Evolutionary conservation across 2,888 invertebrate genomes (phyloP).

Genomic region (Brenthis ino): DNA sequence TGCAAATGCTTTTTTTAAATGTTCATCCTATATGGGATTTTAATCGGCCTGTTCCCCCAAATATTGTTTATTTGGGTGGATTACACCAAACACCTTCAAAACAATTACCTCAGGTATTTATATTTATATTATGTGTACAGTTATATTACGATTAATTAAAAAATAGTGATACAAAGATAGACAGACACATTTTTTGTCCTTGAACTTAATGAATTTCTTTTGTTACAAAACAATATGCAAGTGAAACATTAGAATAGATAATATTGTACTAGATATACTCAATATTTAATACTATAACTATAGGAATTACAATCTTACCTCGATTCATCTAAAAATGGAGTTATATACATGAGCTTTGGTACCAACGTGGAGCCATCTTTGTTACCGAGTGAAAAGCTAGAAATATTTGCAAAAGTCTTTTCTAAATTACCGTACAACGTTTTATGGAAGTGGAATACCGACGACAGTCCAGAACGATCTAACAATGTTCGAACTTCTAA

Average conservation of each 20-base stretch:
- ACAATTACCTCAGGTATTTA: constrained; percentile 15
- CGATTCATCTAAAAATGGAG: constrained; percentile 51
- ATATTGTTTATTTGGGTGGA: constrained; percentile 65
- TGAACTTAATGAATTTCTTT: too few species aligned
- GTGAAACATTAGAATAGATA: not conserved
- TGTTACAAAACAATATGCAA: too few species aligned
- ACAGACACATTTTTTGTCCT: too few species aligned
- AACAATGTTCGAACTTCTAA: constrained; percentile 52
- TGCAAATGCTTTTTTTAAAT: constrained; percentile 66
- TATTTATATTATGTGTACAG: not conserved
- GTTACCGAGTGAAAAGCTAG: constrained; percentile 44
- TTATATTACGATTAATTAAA: too few species aligned
- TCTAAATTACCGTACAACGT: constrained; percentile 54
- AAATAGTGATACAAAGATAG: too few species aligned
- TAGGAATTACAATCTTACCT: constrained; percentile 47
- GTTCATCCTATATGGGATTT: constrained; percentile 59
- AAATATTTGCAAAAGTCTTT: constrained; percentile 51
- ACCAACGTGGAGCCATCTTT: constrained; percentile 53
- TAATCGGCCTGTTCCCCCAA: constrained; percentile 64
- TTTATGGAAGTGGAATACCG: constrained; percentile 58
- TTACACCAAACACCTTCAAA: constrained; percentile 53
- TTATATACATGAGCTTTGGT: constrained; percentile 61
- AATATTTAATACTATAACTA: constrained; percentile 9
- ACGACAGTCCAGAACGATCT: constrained; percentile 47
- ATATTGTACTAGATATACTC: not conserved